Base-by-base conservation (phyloP, 1,140 invertebrate genomes). In the Phenacoccus solenopsis region DNA sequence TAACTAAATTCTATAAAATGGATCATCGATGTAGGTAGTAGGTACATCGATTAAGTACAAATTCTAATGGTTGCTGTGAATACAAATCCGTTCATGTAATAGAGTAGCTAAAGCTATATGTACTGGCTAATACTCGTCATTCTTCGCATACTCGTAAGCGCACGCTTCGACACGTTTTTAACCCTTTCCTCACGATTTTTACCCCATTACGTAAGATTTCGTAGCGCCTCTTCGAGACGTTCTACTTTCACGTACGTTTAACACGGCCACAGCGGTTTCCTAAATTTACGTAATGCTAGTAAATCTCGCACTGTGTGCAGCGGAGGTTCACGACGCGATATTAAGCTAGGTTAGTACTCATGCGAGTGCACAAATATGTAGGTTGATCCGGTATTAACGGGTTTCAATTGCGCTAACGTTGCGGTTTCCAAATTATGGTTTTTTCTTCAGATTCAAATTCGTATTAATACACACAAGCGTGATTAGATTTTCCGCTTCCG, bases 301-400 rank as follows among this genome's bases (percentile, higher is more conserved):
- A 32, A 32, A 13, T 32, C 13, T 32, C 5, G 30, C 13, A 13
- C 13, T 7, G 13, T 32, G 16, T 49, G 16, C 20, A 16, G 4
- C 3, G 20, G 20, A 49, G 12, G 38, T 32, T 13, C 13, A 49
- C 12, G 3, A 16, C 20, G 20, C 38, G 16, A 2, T 49, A 49
- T 49, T 49, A n/a, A 49, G 12, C 20, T 49, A 49, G 38, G 38
- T 49, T 49, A 49, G 13, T n/a, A n/a, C n/a, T n/a, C n/a, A 49
- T 49, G 20, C 13, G 5, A 3, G 16, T 49, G 38, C 20, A 49
- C 38, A 49, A 49, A 49, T 16, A 49, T 49, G 38, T 49, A 49
- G 38, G 38, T 49, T 49, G 38, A 49, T 49, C 38, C 38, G 38
- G 38, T 49, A 49, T 49, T 49, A 49, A 49, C 38, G 38, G 38